Conservation (phyloP, 2,113 vertebrate species). For the Thunnus thynnus region DNA sequence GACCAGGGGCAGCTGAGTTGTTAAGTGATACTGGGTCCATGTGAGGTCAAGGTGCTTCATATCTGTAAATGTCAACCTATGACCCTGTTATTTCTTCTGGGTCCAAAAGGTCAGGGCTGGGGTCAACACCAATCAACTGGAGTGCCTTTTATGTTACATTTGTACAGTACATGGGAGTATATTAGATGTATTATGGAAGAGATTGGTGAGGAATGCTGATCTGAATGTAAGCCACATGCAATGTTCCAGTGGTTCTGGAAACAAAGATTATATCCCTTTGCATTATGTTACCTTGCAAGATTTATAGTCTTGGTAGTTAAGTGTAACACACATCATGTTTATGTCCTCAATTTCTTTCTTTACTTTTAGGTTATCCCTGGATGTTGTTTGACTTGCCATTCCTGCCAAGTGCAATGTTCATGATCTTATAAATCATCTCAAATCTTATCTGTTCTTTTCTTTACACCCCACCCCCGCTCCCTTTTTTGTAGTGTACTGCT, state of each 20-base stretch:
- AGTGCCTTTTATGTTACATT: conserved; percentile 56
- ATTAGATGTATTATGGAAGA: conserved; percentile 44
- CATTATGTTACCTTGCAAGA: not conserved
- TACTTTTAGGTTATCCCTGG: not conserved
- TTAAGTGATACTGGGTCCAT: conserved; percentile 48
- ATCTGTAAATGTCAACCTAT: conserved; percentile 67
- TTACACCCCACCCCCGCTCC: conserved; percentile 43
- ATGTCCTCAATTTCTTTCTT: conserved; percentile 1
- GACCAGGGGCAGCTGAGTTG: conserved; percentile 32
- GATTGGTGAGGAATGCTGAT: conserved; percentile 15
- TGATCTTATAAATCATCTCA: conserved; percentile 25
- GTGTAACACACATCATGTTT: not conserved
- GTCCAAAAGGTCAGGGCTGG: conserved; percentile 48
- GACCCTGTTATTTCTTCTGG: conserved; percentile 41
- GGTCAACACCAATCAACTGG: conserved; percentile 62
- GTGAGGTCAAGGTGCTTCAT: conserved; percentile 61
- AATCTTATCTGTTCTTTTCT: conserved; percentile 68
- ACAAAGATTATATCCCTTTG: not conserved
- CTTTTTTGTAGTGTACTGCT: conserved; percentile 93
- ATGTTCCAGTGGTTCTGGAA: not conserved
- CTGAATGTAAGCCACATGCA: not conserved
- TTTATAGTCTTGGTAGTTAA: not conserved
- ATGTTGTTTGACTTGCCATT: conserved; percentile 9
- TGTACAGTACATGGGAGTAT: conserved; percentile 29
- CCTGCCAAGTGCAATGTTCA: not conserved